Base-by-base conservation (phyloP, 2,113 vertebrate species). In the Catharus bicknelli region DNA sequence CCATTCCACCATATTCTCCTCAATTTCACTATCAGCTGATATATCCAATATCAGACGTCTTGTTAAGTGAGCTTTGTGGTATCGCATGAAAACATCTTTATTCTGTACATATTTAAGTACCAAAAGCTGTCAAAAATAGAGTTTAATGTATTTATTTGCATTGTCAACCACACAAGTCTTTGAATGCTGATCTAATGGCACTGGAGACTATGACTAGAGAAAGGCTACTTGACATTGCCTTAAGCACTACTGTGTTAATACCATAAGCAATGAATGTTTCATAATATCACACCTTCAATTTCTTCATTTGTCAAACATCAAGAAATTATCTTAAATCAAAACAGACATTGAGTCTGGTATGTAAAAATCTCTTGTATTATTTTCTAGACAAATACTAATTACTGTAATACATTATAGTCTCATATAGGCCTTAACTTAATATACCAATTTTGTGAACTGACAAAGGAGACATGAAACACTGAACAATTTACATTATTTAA, bases 1-100 rank as follows among this genome's bases (percentile, higher is more conserved):
- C 99, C 99, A 99, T 93, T 99, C 99, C 86, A 99, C 99, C 99
- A 99, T 99, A 96, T 99, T 99, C 97, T 99, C 99, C 96, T 99
- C 99, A 54, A 99, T 99, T 97, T 99, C 99, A 80, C 99, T 99
- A 95, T 99, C 99, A 7, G 99, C 99, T 23, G 99, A 99, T 96
- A 99, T 99, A 98, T 99, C 99, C 92, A 99, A 94, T 97, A 99
- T 99, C 94, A 99, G 98, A 50, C 99, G 98, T 26, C 99, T 98
- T 30, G 99, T 99, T 95, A 99, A 97, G 88, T 99, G 99, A 91
- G 99, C 99, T 98, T 99, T 99, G 97, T 99, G 99, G 72, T 99
- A 99, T 42, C 99, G 98, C 99, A 99, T 99, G 97, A 99, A 99
- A 90, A 99, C 99, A 34, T 99, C 99, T 98, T 99, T 99, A 97